phyloP scores from a whole-genome alignment of 2,888 invertebrate species.

The Drosophila kuntzei region DNA sequence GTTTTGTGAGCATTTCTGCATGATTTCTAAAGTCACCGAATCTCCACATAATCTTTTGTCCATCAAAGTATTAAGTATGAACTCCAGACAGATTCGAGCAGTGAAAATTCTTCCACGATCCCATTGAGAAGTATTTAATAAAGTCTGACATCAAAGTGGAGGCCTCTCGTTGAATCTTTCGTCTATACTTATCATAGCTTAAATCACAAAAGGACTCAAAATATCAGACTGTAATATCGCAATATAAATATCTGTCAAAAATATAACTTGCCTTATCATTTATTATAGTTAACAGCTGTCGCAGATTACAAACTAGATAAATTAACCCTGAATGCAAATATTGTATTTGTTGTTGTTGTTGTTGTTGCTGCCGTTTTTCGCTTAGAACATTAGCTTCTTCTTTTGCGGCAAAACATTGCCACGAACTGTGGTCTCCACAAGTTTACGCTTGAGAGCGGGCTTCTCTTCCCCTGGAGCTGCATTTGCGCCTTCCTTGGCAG shows the following conservation, averaged over 20 bases:
- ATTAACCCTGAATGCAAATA: constrained; percentile 11
- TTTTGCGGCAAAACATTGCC: constrained; percentile 86
- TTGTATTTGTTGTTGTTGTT: not conserved
- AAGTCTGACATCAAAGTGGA: too few species aligned
- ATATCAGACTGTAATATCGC: not conserved
- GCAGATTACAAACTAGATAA: constrained; percentile 40
- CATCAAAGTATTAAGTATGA: too few species aligned
- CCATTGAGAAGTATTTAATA: too few species aligned
- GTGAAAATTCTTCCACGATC: too few species aligned
- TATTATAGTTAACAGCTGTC: constrained; percentile 21
- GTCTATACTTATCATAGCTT: too few species aligned
- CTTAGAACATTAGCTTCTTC: constrained; percentile 87
- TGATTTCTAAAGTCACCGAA: too few species aligned
- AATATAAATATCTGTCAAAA: not conserved
- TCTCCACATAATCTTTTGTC: too few species aligned
- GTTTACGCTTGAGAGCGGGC: constrained; percentile 89
- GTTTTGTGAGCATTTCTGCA: too few species aligned
- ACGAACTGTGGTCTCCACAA: constrained; percentile 88
- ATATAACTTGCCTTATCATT: constrained; percentile 13
- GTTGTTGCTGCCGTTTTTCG: too few species aligned
- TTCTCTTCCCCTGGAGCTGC: constrained; percentile 84
- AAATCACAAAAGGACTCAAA: not conserved
- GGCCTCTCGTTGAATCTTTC: too few species aligned
- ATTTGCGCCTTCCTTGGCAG: constrained; percentile 66
- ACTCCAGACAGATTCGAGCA: too few species aligned